Evolutionary conservation across 1,140 invertebrate species (phyloP).

Genomic region (Tetramorium alpestre): DNA sequence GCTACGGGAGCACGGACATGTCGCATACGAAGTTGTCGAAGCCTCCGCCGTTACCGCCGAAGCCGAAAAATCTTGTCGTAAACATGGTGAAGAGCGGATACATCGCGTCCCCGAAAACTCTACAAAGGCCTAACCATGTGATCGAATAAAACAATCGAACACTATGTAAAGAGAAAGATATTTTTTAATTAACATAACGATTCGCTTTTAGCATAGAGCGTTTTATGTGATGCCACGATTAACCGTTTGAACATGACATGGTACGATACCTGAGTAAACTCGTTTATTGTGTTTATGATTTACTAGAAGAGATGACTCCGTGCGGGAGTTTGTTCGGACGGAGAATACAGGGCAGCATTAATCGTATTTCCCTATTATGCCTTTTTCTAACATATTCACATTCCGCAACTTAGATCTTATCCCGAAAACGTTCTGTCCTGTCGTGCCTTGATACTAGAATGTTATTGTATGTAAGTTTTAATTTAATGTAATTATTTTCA

Average conservation of each 20-base stretch:
- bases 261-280: background rate
- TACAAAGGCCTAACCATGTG: slow-evolving; percentile 75
- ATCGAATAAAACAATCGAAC: slow-evolving; percentile 64
- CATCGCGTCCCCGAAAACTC: slow-evolving; percentile 77
- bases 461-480: slow-evolving; percentile 23
- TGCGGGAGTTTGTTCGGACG: background rate
- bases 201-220: background rate
- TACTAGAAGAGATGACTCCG: background rate
- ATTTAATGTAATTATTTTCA: background rate
- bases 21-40: slow-evolving; percentile 78
- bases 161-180: slow-evolving; percentile 71
- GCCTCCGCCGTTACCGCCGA: slow-evolving; percentile 83
- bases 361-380: slow-evolving; percentile 14
- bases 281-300: background rate
- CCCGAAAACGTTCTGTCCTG: slow-evolving; percentile 33
- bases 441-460: slow-evolving; percentile 33
- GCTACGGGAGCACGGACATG: slow-evolving; percentile 36
- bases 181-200: slow-evolving; percentile 61
- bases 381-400: slow-evolving; percentile 25
- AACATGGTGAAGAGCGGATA: slow-evolving; percentile 77
- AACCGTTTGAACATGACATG: background rate
- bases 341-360: background rate
- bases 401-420: slow-evolving; percentile 41
- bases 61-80: slow-evolving; percentile 82
- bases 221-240: slow-evolving; percentile 29